Conservation (phyloP, 92 coral and sea anemone genomes). For the Porites divaricata region DNA sequence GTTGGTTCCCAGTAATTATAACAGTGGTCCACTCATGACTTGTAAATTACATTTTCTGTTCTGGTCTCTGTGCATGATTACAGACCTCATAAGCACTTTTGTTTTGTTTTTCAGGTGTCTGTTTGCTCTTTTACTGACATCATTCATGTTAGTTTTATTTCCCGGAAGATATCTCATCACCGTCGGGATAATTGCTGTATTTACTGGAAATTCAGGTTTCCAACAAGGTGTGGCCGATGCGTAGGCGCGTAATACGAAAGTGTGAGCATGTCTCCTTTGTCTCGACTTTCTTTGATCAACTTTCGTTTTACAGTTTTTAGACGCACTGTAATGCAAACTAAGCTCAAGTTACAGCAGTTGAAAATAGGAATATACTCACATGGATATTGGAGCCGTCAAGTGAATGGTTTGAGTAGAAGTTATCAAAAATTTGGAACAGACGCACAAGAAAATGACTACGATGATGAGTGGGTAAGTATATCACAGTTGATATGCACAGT, state of each 20-base stretch:
- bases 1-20: too few relatives aligned
- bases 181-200: constrained; percentile 3
- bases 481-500: background rate
- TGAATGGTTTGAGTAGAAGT: background rate
- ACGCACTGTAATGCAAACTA: background rate
- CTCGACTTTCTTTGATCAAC: background rate
- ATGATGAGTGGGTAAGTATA: constrained; percentile 59
- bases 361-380: background rate
- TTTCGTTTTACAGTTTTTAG: constrained; percentile 1
- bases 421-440: constrained; percentile 1
- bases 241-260: too few relatives aligned
- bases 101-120: constrained; percentile 6
- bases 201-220: constrained; percentile 37
- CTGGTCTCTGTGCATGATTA: too few relatives aligned
- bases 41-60: too few relatives aligned
- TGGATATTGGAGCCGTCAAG: background rate
- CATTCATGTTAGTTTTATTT: constrained; percentile 13
- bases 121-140: constrained; percentile 3
- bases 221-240: constrained; percentile 16
- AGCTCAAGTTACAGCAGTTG: background rate
- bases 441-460: constrained; percentile 28
- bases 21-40: too few relatives aligned
- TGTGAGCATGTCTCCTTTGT: background rate
- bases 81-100: too few relatives aligned
- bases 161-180: constrained; percentile 39